These are phyloP conservation scores for Siniperca knerii DNA, from an alignment of 2,113 vertebrate species.

Conservation along the genomic window DNA sequence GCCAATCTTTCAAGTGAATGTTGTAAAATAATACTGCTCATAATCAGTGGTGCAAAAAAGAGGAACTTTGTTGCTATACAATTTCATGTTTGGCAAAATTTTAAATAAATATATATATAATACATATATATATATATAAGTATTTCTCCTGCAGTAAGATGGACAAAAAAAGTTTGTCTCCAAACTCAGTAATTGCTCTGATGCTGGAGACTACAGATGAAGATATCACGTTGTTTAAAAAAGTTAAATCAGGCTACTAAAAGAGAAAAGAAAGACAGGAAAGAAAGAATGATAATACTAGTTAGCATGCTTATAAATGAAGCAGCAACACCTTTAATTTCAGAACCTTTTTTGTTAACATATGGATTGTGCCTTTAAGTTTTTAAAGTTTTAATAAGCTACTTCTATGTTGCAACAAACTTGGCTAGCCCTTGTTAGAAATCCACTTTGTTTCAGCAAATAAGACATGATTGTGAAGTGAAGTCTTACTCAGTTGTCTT, in stretches of 20 bases:
- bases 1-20: background rate
- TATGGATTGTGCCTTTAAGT: background rate
- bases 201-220: too few relatives aligned
- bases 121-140: too few relatives aligned
- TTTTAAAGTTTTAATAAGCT: background rate
- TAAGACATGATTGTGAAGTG: background rate
- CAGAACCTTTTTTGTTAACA: background rate
- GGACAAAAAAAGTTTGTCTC: background rate
- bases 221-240: too few relatives aligned
- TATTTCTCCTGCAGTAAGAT: background rate
- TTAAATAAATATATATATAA: too few relatives aligned
- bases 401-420: background rate
- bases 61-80: background rate
- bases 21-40: background rate
- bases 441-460: background rate
- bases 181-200: background rate
- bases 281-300: too few relatives aligned
- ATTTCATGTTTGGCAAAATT: background rate
- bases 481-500: background rate
- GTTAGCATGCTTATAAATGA: background rate
- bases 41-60: background rate
- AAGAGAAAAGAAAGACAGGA: too few relatives aligned
- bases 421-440: background rate
- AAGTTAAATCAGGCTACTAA: too few relatives aligned
- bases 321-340: background rate